Evolutionary conservation across 2,113 vertebrate species (phyloP).

Genomic region (Suricata suricatta): DNA sequence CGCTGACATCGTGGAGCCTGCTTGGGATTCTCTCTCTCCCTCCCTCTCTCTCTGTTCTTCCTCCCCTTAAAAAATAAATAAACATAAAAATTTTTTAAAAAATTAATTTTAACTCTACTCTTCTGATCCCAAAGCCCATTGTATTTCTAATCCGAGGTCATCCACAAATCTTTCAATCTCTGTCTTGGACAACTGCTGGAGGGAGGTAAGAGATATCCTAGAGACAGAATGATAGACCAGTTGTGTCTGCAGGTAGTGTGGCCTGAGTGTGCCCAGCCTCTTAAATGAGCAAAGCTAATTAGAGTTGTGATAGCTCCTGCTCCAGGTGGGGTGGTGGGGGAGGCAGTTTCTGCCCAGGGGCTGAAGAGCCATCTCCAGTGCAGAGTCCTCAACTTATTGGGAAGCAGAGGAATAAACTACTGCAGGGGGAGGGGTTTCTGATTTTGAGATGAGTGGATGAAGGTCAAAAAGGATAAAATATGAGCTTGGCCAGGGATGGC

Average conservation of each 20-base stretch:
- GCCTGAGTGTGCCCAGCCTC: not conserved
- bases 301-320: not conserved
- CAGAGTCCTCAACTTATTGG: not conserved
- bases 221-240: not conserved
- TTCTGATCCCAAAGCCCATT: not conserved
- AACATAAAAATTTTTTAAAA: too few species aligned
- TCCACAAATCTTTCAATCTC: not conserved
- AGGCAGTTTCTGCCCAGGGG: not conserved
- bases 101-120: not conserved
- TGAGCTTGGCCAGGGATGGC: not conserved
- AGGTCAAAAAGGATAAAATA: not conserved
- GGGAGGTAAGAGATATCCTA: not conserved
- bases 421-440: not conserved
- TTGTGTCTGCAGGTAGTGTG: not conserved
- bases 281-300: not conserved
- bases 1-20: too few species aligned
- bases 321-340: too few species aligned
- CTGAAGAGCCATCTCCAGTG: not conserved
- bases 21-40: too few species aligned
- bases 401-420: not conserved
- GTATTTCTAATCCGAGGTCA: constrained; percentile 2
- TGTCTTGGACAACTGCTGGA: not conserved
- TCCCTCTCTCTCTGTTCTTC: too few species aligned
- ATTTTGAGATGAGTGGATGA: not conserved
- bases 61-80: too few species aligned